phyloP scores from a whole-genome alignment of 64 coral and sea anemone species.

The Pocillopora verrucosa region DNA sequence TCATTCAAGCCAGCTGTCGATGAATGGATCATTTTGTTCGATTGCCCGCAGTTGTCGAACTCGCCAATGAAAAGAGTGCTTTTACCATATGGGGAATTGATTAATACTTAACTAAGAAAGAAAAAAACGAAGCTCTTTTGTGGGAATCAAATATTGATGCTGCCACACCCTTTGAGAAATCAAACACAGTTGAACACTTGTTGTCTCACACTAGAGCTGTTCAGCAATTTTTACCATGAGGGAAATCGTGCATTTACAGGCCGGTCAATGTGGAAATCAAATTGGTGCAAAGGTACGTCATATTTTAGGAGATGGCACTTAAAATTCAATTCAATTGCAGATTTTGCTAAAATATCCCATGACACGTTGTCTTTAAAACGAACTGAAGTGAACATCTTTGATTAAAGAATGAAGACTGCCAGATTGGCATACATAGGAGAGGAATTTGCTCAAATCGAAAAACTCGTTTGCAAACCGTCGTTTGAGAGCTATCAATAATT shows the following conservation, averaged over 20 bases:
- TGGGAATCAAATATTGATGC: neutral
- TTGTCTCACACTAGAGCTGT: neutral
- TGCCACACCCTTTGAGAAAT: neutral
- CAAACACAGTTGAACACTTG: neutral
- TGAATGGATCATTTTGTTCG: neutral
- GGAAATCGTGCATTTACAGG: conserved; percentile 71
- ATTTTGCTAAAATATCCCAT: neutral
- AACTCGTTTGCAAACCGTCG: too few species aligned
- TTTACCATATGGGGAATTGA: neutral
- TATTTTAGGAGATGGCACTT: neutral
- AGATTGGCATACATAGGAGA: too few species aligned
- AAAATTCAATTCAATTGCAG: neutral
- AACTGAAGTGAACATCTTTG: too few species aligned
- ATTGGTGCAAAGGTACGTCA: conserved; percentile 68
- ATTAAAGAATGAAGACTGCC: too few species aligned
- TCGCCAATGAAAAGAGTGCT: neutral
- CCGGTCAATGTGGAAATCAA: conserved; percentile 76
- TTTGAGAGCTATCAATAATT: too few species aligned
- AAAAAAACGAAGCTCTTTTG: neutral
- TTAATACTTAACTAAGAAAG: neutral
- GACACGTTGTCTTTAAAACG: too few species aligned
- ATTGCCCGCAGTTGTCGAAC: neutral
- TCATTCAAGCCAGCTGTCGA: neutral
- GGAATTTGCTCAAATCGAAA: too few species aligned
- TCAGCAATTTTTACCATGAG: conserved; percentile 34